Percentiles rank a stretch among this genome's conserved stretches.
These are phyloP conservation scores for Tautogolabrus adspersus DNA, from an alignment of 2,113 vertebrate species.

Conservation along the genomic window DNA sequence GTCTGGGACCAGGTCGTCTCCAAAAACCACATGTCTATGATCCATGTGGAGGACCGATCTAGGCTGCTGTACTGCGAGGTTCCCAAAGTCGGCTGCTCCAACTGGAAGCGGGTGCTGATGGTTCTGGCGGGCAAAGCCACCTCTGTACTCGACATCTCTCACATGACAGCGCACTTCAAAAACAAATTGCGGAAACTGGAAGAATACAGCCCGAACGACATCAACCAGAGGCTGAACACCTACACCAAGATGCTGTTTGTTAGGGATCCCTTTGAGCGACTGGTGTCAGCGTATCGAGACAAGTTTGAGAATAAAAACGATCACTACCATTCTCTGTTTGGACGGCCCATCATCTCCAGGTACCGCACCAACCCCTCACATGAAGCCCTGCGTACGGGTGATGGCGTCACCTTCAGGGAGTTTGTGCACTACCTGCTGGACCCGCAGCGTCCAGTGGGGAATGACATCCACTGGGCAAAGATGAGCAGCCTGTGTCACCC, in stretches of 20 bases:
- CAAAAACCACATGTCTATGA: slow-evolving; percentile 88
- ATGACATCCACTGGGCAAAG: slow-evolving; percentile 97
- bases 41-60: slow-evolving; percentile 92
- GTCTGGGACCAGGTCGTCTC: slow-evolving; percentile 76
- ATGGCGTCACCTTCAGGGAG: slow-evolving; percentile 92
- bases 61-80: slow-evolving; percentile 94
- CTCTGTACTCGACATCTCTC: slow-evolving; percentile 86
- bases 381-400: slow-evolving; percentile 87
- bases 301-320: slow-evolving; percentile 95
- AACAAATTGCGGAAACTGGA: slow-evolving; percentile 88
- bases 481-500: slow-evolving; percentile 92
- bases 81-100: slow-evolving; percentile 94
- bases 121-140: slow-evolving; percentile 88
- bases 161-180: slow-evolving; percentile 88
- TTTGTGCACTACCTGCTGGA: slow-evolving; percentile 94
- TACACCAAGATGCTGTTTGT: slow-evolving; percentile 96
- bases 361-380: slow-evolving; percentile 90
- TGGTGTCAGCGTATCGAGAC: slow-evolving; percentile 94
- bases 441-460: slow-evolving; percentile 89
- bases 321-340: slow-evolving; percentile 96
- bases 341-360: slow-evolving; percentile 91
- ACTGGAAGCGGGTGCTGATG: slow-evolving; percentile 97
- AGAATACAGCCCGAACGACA: slow-evolving; percentile 84
- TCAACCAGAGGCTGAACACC: slow-evolving; percentile 84
- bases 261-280: slow-evolving; percentile 91